phyloP scores from a whole-genome alignment of 2,888 invertebrate species.

The Hemaris fuciformis region DNA sequence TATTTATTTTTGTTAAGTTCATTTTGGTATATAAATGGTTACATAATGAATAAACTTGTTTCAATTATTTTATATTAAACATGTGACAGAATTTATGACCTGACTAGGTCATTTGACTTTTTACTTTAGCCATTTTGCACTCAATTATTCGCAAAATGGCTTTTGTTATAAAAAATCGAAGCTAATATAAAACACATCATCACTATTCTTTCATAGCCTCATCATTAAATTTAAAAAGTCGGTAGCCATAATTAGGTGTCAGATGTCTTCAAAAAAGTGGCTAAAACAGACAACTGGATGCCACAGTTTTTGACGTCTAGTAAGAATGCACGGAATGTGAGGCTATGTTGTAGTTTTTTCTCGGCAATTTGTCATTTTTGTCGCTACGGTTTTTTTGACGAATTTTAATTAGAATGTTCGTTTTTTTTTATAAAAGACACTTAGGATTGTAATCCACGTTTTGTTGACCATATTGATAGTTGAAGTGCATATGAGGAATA shows the following conservation, averaged over 20 bases:
- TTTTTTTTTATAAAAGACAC: neutral
- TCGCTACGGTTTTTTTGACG: neutral
- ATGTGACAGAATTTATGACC: too few species aligned
- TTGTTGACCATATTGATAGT: too few species aligned
- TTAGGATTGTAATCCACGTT: neutral
- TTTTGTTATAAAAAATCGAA: too few species aligned
- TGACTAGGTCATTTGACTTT: too few species aligned
- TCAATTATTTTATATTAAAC: too few species aligned
- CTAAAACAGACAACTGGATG: constrained; percentile 12
- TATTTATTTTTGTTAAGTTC: too few species aligned
- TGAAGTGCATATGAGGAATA: too few species aligned
- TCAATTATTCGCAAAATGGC: too few species aligned
- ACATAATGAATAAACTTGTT: too few species aligned
- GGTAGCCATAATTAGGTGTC: constrained; percentile 35
- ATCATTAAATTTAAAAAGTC: constrained; percentile 26
- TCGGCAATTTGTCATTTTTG: constrained; percentile 1
- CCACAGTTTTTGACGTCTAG: neutral
- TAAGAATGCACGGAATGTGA: constrained; percentile 4
- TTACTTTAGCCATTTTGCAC: too few species aligned
- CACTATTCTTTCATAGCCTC: constrained; percentile 22
- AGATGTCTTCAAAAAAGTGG: constrained; percentile 23
- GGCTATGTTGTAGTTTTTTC: constrained; percentile 1
- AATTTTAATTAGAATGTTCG: neutral
- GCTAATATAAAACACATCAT: neutral
- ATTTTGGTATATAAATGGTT: too few species aligned